Conservation (phyloP, 1,140 invertebrate species). For the Tetramorium simillimum region DNA sequence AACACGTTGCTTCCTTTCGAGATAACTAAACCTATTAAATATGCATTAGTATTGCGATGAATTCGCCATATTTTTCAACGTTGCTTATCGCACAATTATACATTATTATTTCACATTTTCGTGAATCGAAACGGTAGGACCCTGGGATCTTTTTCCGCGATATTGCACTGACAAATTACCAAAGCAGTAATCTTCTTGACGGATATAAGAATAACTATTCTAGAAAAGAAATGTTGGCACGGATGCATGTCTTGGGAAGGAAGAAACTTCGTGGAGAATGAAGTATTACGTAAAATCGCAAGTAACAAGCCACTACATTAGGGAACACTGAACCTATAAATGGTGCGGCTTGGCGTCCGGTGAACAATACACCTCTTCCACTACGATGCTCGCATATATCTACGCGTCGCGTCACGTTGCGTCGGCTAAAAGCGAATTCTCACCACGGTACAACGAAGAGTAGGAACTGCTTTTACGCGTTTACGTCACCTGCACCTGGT, state of each 20-base stretch:
- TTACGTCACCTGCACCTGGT: neutral
- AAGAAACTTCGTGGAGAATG: slow-evolving; percentile 11
- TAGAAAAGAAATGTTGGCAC: neutral
- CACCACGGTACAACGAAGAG: neutral
- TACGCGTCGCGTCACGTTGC: neutral
- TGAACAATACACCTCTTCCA: slow-evolving; percentile 40
- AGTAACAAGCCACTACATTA: slow-evolving; percentile 22
- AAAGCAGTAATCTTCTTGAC: neutral
- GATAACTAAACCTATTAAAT: slow-evolving; percentile 42
- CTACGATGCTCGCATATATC: slow-evolving; percentile 6
- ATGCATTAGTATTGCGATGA: slow-evolving; percentile 17
- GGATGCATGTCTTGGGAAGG: neutral
- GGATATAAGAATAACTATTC: neutral
- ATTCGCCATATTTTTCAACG: neutral
- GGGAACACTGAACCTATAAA: slow-evolving; percentile 40
- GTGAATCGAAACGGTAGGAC: neutral
- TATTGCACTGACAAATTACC: neutral
- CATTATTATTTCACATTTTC: neutral
- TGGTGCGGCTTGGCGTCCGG: slow-evolving; percentile 20
- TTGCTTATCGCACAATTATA: slow-evolving; percentile 8
- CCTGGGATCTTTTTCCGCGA: neutral
- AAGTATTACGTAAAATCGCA: slow-evolving; percentile 34
- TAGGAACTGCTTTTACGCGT: slow-evolving; percentile 17
- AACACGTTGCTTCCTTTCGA: neutral
- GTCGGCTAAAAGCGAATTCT: slow-evolving; percentile 55